Base-by-base conservation (phyloP, 2,113 vertebrate species). In the Ariopsis seemanni region DNA sequence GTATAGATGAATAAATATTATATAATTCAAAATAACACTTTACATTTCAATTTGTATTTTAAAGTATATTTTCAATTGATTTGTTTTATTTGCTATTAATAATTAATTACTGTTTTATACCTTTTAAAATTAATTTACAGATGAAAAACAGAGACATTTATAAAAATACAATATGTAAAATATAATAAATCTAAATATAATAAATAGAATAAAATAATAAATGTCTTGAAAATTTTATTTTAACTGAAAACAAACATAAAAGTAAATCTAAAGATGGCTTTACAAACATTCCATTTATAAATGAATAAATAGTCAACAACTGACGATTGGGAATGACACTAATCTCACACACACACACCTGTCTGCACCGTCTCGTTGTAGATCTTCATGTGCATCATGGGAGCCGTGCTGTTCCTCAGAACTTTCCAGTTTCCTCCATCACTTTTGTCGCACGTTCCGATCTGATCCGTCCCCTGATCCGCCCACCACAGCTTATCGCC, bases 331-430 rank as follows among this genome's bases (percentile, higher is more conserved):
- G 15, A 57, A 57, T 57, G 14, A 15, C 55, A 14, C 55, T 15
- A 3, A 57, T 15, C 14, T 0, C 10, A 67, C 25, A 67, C 65
- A 67, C 65, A 82, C 62, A 20, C 86, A 93, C 93, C 91, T 95
- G 88, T 94, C 91, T 95, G 96, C 18, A 97, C 93, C 79, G 93
- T 96, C 93, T 99, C 98, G 0, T 99, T 96, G 0, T 99, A 99
- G 84, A 99, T 97, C 92, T 97, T 99, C 98, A 99, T 99, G 93
- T 99, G 97, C 97, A 99, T 99, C 92, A 99, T 97, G 25, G 97
- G 90, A 0, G 98, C 97, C 6, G 98, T 99, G 94, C 97, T 96
- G 91, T 98, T 98, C 55, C 98, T 93, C 86, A 98, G 91, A 82
- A 99, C 96, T 1, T 93, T 94, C 52, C 96, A 94, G 79, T 95